Conservation (phyloP, 2,888 invertebrate genomes). For the Pemphredon lugubris region DNA sequence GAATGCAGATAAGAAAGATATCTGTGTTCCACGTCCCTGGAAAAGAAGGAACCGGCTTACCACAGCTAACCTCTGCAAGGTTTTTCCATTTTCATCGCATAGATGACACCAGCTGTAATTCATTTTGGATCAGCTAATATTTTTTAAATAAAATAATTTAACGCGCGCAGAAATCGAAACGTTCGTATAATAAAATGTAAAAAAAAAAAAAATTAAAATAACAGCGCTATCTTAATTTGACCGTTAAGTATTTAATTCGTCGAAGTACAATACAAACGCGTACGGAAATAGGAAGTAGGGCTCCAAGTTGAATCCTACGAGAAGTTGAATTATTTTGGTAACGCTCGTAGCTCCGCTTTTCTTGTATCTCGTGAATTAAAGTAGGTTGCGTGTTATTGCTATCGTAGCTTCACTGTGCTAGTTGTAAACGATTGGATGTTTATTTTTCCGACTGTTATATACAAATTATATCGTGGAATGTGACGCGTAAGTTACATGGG, state of each 20-base stretch:
- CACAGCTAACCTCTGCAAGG: neutral
- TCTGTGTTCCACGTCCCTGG: neutral
- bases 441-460: neutral
- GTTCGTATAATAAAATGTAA: too few species aligned
- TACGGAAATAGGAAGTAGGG: neutral
- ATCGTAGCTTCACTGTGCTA: neutral
- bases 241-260: too few species aligned
- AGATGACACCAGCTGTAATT: neutral
- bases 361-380: neutral
- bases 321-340: neutral
- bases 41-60: neutral
- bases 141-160: neutral
- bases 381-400: neutral
- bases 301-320: neutral
- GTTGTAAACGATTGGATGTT: neutral
- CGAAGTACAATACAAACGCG: too few species aligned
- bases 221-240: too few species aligned
- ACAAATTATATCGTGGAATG: constrained; percentile 8
- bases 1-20: neutral
- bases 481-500: neutral
- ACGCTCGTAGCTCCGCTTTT: neutral
- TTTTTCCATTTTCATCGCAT: neutral
- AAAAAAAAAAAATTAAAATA: too few species aligned
- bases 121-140: neutral
- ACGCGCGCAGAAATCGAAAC: too few species aligned